phyloP scores from a whole-genome alignment of 2,888 invertebrate species.

The Rhyacophila evoluta region DNA sequence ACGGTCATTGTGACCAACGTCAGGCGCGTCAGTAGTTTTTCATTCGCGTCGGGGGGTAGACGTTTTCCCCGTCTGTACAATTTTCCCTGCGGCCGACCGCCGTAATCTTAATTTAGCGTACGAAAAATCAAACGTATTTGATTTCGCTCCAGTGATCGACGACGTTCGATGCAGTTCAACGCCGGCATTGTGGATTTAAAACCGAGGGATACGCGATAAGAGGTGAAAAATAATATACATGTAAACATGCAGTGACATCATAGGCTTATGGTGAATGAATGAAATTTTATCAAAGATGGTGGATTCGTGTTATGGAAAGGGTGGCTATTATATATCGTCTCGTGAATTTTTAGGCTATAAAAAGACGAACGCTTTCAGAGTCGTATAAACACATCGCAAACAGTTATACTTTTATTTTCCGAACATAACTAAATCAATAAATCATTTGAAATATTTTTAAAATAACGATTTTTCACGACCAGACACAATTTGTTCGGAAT shows the following conservation, averaged over 20 bases:
- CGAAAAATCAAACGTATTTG: slow-evolving; percentile 16
- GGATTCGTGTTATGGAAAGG: slow-evolving; percentile 36
- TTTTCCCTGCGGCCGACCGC: slow-evolving; percentile 23
- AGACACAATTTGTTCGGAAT: neutral
- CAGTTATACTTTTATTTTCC: neutral
- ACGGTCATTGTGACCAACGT: slow-evolving; percentile 44
- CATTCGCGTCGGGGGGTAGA: slow-evolving; percentile 17
- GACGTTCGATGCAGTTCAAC: neutral
- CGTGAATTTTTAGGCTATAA: slow-evolving; percentile 26
- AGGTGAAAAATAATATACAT: slow-evolving; percentile 25
- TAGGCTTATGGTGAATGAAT: slow-evolving; percentile 41
- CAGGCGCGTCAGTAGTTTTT: slow-evolving; percentile 32
- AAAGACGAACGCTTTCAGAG: neutral
- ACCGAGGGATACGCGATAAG: slow-evolving; percentile 20
- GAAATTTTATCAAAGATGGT: slow-evolving; percentile 45
- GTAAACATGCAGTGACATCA: slow-evolving; percentile 45
- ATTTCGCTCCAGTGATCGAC: neutral
- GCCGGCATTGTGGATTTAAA: slow-evolving; percentile 19
- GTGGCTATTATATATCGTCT: slow-evolving; percentile 25
- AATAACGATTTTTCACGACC: slow-evolving; percentile 8
- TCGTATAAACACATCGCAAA: neutral
- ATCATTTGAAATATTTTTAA: neutral
- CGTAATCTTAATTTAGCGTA: slow-evolving; percentile 25
- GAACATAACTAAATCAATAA: neutral
- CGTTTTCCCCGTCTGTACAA: slow-evolving; percentile 14